Percentiles rank a stretch among this genome's conserved stretches.
These are phyloP conservation scores for Sterna hirundo DNA, from an alignment of 2,113 vertebrate genomes.

Conservation along the genomic window DNA sequence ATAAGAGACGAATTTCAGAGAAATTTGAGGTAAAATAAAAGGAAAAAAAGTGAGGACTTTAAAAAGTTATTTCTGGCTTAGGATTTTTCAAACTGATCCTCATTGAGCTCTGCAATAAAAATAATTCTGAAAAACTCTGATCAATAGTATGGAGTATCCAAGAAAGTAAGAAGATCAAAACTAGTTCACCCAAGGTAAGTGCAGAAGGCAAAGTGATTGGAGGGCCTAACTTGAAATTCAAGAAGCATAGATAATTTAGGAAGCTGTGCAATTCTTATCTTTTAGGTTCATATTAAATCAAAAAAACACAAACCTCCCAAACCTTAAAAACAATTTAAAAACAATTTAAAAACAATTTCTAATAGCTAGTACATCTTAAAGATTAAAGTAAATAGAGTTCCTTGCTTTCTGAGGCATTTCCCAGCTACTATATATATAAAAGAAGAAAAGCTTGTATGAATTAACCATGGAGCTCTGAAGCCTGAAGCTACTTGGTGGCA, in stretches of 20 bases:
- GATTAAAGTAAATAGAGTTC: background rate
- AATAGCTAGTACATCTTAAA: background rate
- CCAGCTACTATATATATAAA: background rate
- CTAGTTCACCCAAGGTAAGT: background rate
- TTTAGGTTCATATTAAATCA: background rate
- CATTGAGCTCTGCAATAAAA: background rate
- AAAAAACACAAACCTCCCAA: background rate
- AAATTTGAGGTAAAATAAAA: background rate
- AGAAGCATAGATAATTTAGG: background rate
- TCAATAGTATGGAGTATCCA: background rate
- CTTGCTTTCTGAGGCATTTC: background rate
- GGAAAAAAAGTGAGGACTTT: background rate
- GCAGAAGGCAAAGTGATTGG: background rate
- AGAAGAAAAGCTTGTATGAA: rapidly evolving
- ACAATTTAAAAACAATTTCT: background rate
- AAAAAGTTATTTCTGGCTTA: background rate
- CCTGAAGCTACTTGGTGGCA: background rate
- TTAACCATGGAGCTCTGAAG: background rate
- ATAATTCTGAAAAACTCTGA: background rate
- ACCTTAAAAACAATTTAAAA: background rate
- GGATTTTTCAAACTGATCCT: background rate
- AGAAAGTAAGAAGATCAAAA: background rate
- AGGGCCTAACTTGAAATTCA: background rate
- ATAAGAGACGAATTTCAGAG: background rate
- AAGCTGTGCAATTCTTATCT: background rate